Evolutionary conservation across 30 jellyfish, hydroid and myxozoan genomes (phyloP).

Genomic region (Hydractinia echinata): DNA sequence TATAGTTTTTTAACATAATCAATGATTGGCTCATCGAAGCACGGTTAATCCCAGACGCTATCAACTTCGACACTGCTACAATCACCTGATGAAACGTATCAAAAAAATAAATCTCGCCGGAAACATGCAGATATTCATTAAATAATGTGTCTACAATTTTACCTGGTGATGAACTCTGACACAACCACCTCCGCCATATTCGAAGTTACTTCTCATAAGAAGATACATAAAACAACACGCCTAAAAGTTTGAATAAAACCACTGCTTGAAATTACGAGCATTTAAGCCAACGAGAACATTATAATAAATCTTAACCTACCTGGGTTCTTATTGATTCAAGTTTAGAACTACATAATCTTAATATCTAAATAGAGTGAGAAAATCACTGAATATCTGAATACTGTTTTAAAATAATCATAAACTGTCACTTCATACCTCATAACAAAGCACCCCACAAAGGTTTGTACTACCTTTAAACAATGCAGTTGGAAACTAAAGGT

Average conservation of each 20-base stretch:
- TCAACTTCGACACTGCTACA: slow-evolving; percentile 87
- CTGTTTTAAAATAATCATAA: not conserved
- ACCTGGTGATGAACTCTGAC: slow-evolving; percentile 96
- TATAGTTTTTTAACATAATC: slow-evolving; percentile 60
- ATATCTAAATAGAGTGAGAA: slow-evolving; percentile 42
- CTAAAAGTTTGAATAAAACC: slow-evolving; percentile 22
- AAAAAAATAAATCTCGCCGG: not conserved
- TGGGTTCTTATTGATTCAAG: slow-evolving; percentile 79
- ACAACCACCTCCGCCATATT: slow-evolving; percentile 95
- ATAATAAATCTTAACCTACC: slow-evolving; percentile 30
- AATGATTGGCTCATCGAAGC: slow-evolving; percentile 90
- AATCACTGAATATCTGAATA: not conserved
- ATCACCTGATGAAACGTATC: slow-evolving; percentile 59
- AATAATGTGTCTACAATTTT: not conserved
- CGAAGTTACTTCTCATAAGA: slow-evolving; percentile 86
- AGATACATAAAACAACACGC: slow-evolving; percentile 98
- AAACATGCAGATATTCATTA: not conserved
- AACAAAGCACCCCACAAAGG: slow-evolving; percentile 90
- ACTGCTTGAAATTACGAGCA: not conserved
- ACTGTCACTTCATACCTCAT: slow-evolving; percentile 54
- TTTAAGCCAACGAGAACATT: not conserved
- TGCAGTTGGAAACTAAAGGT: slow-evolving; percentile 73
- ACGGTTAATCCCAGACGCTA: slow-evolving; percentile 97
- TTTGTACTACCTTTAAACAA: slow-evolving; percentile 88
- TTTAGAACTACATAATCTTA: slow-evolving; percentile 79